Evolutionary conservation across 2,113 vertebrate species (phyloP), one percentile per base, ranked within the genome.

Genomic region (Austrofundulus limnaeus): DNA sequence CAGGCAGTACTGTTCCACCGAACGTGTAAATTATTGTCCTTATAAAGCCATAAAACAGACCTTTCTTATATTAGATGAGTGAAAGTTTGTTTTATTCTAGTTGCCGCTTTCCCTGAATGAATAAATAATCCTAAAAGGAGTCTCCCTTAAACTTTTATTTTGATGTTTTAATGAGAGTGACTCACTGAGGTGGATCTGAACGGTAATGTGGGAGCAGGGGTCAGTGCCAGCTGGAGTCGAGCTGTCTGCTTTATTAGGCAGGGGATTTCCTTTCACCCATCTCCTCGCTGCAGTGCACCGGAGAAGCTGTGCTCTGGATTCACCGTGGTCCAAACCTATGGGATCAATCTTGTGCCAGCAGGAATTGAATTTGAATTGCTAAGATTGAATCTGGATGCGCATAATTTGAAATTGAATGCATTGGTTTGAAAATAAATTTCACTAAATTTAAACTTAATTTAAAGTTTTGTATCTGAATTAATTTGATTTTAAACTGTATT

Each of bases 171-270:
- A 52, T 66, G 19, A 58, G 24, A 31, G 55, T 47, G n/a, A 45
- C 66, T 39, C 25, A 46, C 24, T 15, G 34, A 52, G 52, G 43
- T 59, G 2, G 51, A 50, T 71, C 67, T 75, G 54, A 21, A 46
- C 20, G 20, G 62, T 49, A 17, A 55, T 56, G 55, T 71, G 66
- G 54, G n/a, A 49, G 21, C 37, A 45, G 62, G 63, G 71, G 65
- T 64, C 58, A 48, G 21, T 3, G 11, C 14, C 4, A 66, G 63
- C 76, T 16, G 75, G 85, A 88, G 82, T 75, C 87, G 46, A 47
- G 63, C 70, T 82, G 84, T 81, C 83, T 86, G 71, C 69, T 34
- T 51, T 80, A 81, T 81, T 69, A 80, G 57, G 31, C 41, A 11
- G 52, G 64, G 65, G 58, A 37, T 79, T 78, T 75, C 75, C 75